Conservation (phyloP, 1,140 invertebrate genomes). For the Colletes gigas region DNA sequence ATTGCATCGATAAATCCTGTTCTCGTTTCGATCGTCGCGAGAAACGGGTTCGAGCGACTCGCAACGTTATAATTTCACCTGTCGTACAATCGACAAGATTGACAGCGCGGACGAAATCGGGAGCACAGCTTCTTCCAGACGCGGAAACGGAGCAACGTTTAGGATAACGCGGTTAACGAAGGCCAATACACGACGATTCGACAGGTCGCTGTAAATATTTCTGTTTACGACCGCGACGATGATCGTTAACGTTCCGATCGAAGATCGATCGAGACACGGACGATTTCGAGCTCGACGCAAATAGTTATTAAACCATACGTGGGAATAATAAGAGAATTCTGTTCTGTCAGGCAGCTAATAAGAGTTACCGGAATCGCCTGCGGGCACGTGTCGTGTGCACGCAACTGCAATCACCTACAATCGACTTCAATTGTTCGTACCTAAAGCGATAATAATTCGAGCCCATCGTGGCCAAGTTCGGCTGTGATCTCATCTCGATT, state of each 20-base stretch:
- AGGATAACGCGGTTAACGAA: background rate
- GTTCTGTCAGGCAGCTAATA: background rate
- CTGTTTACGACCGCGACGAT: background rate
- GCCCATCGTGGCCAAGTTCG: constrained; percentile 34
- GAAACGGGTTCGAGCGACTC: background rate
- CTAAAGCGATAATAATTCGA: constrained; percentile 37
- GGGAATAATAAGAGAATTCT: background rate
- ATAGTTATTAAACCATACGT: constrained; percentile 1
- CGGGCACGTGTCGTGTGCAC: background rate
- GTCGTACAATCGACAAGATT: too few species aligned
- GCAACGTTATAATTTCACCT: background rate
- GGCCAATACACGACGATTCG: too few species aligned
- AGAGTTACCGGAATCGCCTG: background rate
- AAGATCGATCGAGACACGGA: too few species aligned
- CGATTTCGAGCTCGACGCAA: background rate
- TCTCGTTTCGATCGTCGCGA: background rate
- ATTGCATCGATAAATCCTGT: constrained; percentile 4
- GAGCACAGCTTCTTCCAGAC: background rate
- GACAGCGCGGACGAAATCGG: too few species aligned
- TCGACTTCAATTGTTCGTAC: constrained; percentile 25
- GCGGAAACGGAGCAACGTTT: background rate
- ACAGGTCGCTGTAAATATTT: background rate
- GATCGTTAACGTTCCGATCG: too few species aligned
- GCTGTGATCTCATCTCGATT: constrained; percentile 42
- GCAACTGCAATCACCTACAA: constrained; percentile 38